A percentile compares a stretch with the other conserved stretches of the same genome.
These are phyloP conservation scores for Scaptomyza tumidula DNA, from an alignment of 2,888 invertebrate genomes.

Conservation along the genomic window DNA sequence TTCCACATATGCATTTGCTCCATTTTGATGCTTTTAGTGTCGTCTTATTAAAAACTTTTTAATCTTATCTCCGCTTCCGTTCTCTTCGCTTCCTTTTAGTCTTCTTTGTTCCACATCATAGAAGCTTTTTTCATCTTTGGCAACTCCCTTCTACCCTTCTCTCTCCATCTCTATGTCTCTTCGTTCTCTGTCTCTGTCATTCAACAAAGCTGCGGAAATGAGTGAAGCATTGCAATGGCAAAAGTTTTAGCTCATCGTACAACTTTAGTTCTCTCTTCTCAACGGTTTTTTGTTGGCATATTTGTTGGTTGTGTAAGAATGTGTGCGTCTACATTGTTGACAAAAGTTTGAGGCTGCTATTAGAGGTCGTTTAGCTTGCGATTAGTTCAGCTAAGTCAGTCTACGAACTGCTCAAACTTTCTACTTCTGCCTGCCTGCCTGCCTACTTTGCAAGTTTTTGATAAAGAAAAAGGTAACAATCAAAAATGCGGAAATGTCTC, in stretches of 20 bases:
- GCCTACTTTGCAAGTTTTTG: conserved; percentile 33
- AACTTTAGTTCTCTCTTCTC: conserved; percentile 13
- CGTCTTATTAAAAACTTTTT: conserved; percentile 76
- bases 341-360: conserved; percentile 73
- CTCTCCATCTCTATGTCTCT: not conserved
- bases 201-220: conserved; percentile 63
- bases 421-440: conserved; percentile 1
- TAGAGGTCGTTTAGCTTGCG: conserved; percentile 78
- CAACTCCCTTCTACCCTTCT: not conserved
- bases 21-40: conserved; percentile 79
- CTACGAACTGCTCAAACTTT: conserved; percentile 23
- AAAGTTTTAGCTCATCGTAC: conserved; percentile 63
- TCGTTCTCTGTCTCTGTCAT: too few species aligned
- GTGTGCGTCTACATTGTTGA: conserved; percentile 70
- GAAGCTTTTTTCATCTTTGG: conserved; percentile 39
- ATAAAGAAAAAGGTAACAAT: conserved; percentile 9
- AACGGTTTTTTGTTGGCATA: conserved; percentile 8
- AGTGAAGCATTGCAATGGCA: conserved; percentile 55
- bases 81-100: conserved; percentile 2
- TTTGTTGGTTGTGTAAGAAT: conserved; percentile 32
- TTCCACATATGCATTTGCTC: conserved; percentile 51
- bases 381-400: conserved; percentile 72
- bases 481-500: conserved; percentile 38
- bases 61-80: conserved; percentile 57
- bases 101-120: conserved; percentile 47